These are phyloP conservation scores for Frieseomelitta varia DNA, from an alignment of 1,140 invertebrate species.

Conservation along the genomic window DNA sequence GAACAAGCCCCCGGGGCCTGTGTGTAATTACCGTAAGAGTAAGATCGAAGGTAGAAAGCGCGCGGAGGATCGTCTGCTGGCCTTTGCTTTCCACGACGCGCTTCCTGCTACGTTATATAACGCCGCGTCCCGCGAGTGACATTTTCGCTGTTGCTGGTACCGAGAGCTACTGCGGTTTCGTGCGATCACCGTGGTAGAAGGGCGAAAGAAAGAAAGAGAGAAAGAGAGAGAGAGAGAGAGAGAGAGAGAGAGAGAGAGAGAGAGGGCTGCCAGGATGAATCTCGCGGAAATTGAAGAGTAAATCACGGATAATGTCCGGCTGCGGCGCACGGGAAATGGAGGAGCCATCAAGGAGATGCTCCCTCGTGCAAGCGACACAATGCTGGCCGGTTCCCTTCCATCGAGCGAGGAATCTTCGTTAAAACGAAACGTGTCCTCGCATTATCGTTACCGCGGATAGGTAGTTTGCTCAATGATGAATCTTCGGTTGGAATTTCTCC, in stretches of 20 bases:
- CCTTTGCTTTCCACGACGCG: slow-evolving; percentile 79
- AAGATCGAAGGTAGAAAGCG: slow-evolving; percentile 80
- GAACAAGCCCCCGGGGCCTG: slow-evolving; percentile 43
- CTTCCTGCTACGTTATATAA: slow-evolving; percentile 77
- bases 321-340: slow-evolving; percentile 1
- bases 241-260: too few species aligned
- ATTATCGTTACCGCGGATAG: slow-evolving; percentile 15
- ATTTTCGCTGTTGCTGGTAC: slow-evolving; percentile 66
- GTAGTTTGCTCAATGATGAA: background rate
- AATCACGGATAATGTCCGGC: slow-evolving; percentile 43
- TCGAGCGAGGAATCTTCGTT: background rate
- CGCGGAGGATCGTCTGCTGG: slow-evolving; percentile 78
- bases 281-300: slow-evolving; percentile 20
- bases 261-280: background rate
- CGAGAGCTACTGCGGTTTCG: slow-evolving; percentile 47
- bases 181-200: background rate
- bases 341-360: slow-evolving; percentile 6
- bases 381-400: background rate
- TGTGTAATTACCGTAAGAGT: slow-evolving; percentile 74
- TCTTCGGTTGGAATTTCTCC: background rate
- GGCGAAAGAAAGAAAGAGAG: background rate
- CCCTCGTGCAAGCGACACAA: background rate
- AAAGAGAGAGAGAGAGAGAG: too few species aligned
- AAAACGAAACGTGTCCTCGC: slow-evolving; percentile 3
- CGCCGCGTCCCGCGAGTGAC: slow-evolving; percentile 70